Evolutionary conservation across 1,140 invertebrate species (phyloP), one percentile per base, ranked within the genome.

Genomic region (Oppia nitens): DNA sequence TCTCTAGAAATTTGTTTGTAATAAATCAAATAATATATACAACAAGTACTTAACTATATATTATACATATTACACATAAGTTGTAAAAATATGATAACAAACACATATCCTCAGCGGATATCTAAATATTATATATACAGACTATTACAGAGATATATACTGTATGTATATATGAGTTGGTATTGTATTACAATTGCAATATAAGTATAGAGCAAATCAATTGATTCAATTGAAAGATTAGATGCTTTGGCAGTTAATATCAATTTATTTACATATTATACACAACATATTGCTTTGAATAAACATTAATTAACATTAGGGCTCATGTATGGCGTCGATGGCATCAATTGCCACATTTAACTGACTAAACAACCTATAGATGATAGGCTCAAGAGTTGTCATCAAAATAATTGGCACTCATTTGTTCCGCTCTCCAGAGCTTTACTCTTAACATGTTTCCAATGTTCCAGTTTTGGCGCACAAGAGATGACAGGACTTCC

Each of bases 401-500:
- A 40, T 17, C 62, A 67, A 17, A 67, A 63, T 25, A 84, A 72
- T 2, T 79, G 70, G 64, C 84, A 86, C 48, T 83, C 80, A 24
- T 82, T 78, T 40, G 72, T 78, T 2, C 76, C 77, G 9, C 77
- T 75, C 2, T 69, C 70, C 28, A 77, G 74, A 47, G 82, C 72
- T 49, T 75, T 73, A 12, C 75, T 70, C 1, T 81, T 77, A 6
- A 83, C 70, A 29, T 73, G 66, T 1, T 73, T 71, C 84, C 84
- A 87, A 48, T 83, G 77, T 32, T 80, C 76, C 3, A 81, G 67
- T 59, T 82, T 73, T 0, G 84, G 83, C 0, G 84, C 83, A 65
- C 85, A 87, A 1, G 77, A 75, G 20, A 87, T 68, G 1, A 77
- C 73, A n/a, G 83, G 72, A 32, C 81, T 76, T 2, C 82, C 83